Base-by-base conservation (phyloP, 2,113 vertebrate species). In the Parotia lawesii region DNA sequence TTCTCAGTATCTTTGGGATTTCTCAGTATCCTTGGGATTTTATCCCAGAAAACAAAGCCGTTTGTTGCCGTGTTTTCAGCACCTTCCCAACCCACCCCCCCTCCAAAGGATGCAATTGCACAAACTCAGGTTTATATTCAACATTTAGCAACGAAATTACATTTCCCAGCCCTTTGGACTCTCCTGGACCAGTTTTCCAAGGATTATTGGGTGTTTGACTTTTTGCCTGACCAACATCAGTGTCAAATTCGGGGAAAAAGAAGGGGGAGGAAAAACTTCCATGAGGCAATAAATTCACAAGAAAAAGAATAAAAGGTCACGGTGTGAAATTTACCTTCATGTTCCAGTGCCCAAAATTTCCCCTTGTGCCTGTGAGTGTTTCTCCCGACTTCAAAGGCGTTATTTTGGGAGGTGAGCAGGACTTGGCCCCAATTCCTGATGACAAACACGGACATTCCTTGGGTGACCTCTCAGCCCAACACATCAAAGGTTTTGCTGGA, bases 401-500 rank as follows among this genome's bases (percentile, higher is more conserved):
- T 57, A 27, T 89, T 91, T 78, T 58, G 7, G 1, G 72, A 76
- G 89, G 83, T 64, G 72, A 92, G 58, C 3, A 38, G 51, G 48
- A 45, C 58, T 89, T 93, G 92, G 93, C 95, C 75, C 17, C 0
- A 22, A 0, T 42, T 82, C 66, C 57, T 56, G 44, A 42, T 62
- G 78, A 64, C 88, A 95, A 93, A 82, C 70, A 70, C 33, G 38
- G 72, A 42, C 81, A 56, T 86, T 94, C 86, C 67, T 89, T 21
- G 42, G 72, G 80, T 50, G 84, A 95, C 95, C 81, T 91, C 83
- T 42, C 51, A 89, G 72, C 78, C 61, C 31, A 40, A 9, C 58
- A 73, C 85, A 84, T 90, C 84, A 79, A 78, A 95, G 15, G 75
- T 70, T 94, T 83, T 86, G 88, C 93, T 92, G 86, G 84, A 89